Conservation (phyloP, 1,140 invertebrate genomes). For the Dendrolimus punctatus region DNA sequence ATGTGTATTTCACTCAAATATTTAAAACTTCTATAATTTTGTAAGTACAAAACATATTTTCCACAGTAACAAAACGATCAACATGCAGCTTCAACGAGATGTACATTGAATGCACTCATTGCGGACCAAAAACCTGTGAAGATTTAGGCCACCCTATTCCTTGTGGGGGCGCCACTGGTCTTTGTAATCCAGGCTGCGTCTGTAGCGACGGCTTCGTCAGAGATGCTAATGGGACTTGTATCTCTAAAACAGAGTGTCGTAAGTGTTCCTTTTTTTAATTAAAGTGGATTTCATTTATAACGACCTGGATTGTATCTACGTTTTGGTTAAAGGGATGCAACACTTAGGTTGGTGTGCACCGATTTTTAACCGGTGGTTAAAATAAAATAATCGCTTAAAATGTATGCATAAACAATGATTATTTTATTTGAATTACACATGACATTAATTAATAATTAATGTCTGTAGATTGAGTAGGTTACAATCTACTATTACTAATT, state of each 20-base stretch:
- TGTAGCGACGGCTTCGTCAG: conserved; percentile 33
- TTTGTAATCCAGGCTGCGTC: conserved; percentile 33
- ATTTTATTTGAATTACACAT: no score
- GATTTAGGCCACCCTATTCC: conserved; percentile 25
- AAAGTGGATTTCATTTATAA: not conserved
- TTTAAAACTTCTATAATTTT: not conserved
- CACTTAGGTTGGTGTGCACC: no score
- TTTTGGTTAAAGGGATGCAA: no score
- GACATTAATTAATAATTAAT: no score
- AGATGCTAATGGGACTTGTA: conserved; percentile 26
- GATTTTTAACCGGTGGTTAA: no score
- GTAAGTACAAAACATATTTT: not conserved
- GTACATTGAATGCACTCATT: conserved; percentile 23
- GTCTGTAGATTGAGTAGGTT: no score
- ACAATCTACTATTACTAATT: no score
- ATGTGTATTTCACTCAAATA: no score
- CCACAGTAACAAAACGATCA: conserved; percentile 20
- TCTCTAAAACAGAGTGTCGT: conserved; percentile 26
- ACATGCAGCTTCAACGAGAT: conserved; percentile 24
- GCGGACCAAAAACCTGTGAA: conserved; percentile 25
- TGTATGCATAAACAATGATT: no score
- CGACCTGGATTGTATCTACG: not conserved
- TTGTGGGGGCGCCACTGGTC: conserved; percentile 18
- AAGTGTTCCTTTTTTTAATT: conserved; percentile 2
- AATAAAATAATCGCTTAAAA: no score